phyloP scores from a whole-genome alignment of 2,797 vertebrate genomes.

The Delichon dasypus region DNA sequence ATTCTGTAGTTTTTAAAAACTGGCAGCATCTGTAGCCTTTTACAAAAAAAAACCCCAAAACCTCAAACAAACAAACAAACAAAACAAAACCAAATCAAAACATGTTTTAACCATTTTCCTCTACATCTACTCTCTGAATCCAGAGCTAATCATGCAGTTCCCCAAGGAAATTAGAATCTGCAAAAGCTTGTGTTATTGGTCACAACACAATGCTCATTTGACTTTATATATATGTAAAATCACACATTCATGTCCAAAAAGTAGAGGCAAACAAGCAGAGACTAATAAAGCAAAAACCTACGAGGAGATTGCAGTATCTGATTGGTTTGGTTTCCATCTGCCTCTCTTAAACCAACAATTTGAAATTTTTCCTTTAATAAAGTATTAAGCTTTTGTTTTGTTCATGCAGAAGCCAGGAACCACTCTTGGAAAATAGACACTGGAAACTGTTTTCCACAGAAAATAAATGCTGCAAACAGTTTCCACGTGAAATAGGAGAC shows the following conservation, averaged over 20 bases:
- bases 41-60: neutral
- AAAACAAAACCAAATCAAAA: neutral
- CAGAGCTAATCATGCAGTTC: neutral
- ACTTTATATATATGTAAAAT: neutral
- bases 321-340: neutral
- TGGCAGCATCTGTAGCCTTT: neutral
- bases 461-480: neutral
- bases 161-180: neutral
- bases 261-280: neutral
- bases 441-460: neutral
- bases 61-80: neutral
- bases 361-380: neutral
- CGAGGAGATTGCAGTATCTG: neutral
- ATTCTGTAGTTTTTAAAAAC: neutral
- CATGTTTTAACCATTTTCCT: neutral
- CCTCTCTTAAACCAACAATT: neutral
- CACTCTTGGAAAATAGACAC: neutral
- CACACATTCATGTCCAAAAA: neutral
- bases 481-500: neutral
- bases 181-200: neutral
- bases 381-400: neutral
- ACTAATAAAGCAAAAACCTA: neutral
- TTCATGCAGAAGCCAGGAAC: conserved; percentile 16
- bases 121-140: neutral
- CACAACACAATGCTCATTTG: neutral